Base-by-base conservation (phyloP, 2,888 invertebrate species). In the Ligdia adustata region DNA sequence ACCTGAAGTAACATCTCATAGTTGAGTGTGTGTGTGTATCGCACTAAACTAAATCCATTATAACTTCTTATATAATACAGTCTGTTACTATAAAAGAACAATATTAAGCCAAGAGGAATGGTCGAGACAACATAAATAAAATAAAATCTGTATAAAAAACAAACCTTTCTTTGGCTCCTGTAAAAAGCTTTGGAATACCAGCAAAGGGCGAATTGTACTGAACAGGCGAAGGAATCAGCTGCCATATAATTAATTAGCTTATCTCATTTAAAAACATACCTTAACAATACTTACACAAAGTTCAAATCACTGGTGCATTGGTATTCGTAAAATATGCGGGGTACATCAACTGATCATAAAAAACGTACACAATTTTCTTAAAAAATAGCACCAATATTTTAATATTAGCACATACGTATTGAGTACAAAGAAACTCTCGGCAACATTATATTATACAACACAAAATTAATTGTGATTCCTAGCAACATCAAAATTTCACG, bases 311-410 rank as follows among this genome's bases (percentile, higher is more conserved):
- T 77, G 79, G 83, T 83, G 85, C 85, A 66, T 69, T 55, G 40
- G 46, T 52, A 49, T 50, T 41, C 20, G 28, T 47, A 57, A 57
- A 60, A 51, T 52, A 61, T 57, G 62, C 52, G 55, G 64, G 66
- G 34, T 52, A 63, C 55, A 64, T 55, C 27, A 66, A 62, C 56
- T 62, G 55, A 69, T 62, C 63, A 63, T 69, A 72, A 66, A 71
- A 75, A 75, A 61, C 64, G 70, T 75, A 74, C 72, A 71, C 70
- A 68, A 64, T 66, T 65, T 74, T 63, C 57, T 62, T 63, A 55
- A 61, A 83, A 82, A 86, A 86, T 89, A 89, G 89, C 88, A 89
- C 88, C 89, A 88, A 87, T 82, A 81, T 79, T 75, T 64, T 74
- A 80, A 84, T 82, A 82, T 82, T 74, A 84, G 83, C 79, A 79